A percentile compares a stretch with the other conserved stretches of the same genome.
These are phyloP conservation scores for Microtus oregoni DNA, from an alignment of 2,113 vertebrate species.

Conservation along the genomic window DNA sequence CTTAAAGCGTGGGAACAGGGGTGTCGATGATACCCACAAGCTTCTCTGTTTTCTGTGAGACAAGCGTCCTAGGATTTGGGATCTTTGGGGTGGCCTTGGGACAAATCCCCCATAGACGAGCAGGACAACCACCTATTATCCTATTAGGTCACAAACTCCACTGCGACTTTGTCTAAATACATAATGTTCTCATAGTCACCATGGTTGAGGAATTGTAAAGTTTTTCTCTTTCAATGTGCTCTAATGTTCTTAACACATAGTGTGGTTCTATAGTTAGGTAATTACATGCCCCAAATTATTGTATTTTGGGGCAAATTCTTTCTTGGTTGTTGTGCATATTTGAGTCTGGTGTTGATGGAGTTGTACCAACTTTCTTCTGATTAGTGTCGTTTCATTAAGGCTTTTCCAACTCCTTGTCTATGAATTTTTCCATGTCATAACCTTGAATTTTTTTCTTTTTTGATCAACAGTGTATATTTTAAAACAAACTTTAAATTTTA, in stretches of 20 bases:
- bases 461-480: not conserved
- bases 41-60: not conserved
- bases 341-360: not conserved
- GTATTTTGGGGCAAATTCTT: not conserved
- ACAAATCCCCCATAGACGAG: not conserved
- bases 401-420: not conserved
- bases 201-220: not conserved
- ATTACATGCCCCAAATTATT: not conserved
- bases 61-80: not conserved
- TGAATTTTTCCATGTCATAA: not conserved
- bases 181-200: not conserved
- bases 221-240: slow-evolving; percentile 45
- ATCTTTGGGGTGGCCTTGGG: not conserved
- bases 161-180: slow-evolving; percentile 8
- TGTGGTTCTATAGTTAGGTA: not conserved
- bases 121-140: not conserved
- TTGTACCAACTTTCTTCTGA: not conserved
- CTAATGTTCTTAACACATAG: slow-evolving; percentile 21
- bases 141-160: not conserved
- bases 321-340: slow-evolving; percentile 22
- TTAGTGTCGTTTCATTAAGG: not conserved
- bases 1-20: not conserved
- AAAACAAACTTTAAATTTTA: slow-evolving; percentile 7
- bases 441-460: not conserved
- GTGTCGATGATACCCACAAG: not conserved